Percentiles rank a stretch among this genome's conserved stretches.
Evolutionary conservation across 2,113 vertebrate species (phyloP).

Genomic region (Brachyhypopomus gauderio): DNA sequence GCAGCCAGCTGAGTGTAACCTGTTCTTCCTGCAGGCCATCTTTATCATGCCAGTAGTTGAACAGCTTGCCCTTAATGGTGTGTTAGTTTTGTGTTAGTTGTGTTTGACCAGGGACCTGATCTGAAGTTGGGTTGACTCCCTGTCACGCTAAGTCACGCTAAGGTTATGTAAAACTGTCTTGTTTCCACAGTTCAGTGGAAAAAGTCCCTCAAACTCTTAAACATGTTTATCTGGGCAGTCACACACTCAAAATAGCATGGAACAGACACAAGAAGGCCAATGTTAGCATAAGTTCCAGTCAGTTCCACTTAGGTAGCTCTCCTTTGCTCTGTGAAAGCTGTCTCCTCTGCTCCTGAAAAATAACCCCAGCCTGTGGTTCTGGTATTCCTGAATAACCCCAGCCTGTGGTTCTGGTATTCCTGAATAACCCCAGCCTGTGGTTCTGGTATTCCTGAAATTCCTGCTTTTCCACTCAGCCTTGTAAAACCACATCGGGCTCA

Average conservation of each 20-base stretch:
- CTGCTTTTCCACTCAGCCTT: not conserved
- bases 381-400: not conserved
- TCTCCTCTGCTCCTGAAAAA: not conserved
- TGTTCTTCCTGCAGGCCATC: too few relatives aligned
- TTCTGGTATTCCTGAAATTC: not conserved
- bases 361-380: not conserved
- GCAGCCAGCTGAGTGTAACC: too few relatives aligned
- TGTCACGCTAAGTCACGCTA: not conserved
- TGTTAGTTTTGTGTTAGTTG: too few relatives aligned
- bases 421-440: not conserved
- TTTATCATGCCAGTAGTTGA: too few relatives aligned
- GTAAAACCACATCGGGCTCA: not conserved
- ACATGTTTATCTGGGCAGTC: not conserved
- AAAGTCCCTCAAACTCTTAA: slow-evolving; percentile 18
- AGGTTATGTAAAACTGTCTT: slow-evolving; percentile 4
- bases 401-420: not conserved
- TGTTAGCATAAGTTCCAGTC: not conserved
- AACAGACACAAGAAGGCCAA: not conserved
- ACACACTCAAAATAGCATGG: not conserved
- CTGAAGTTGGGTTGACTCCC: slow-evolving; percentile 17
- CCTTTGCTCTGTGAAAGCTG: not conserved
- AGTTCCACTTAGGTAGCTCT: not conserved
- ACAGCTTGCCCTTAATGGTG: too few relatives aligned
- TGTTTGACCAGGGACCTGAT: slow-evolving; percentile 11
- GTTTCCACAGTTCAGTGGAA: slow-evolving; percentile 15